A percentile compares a stretch with the other conserved stretches of the same genome.
Conservation (phyloP, 1,140 invertebrate species). For the Eupeodes corollae region DNA sequence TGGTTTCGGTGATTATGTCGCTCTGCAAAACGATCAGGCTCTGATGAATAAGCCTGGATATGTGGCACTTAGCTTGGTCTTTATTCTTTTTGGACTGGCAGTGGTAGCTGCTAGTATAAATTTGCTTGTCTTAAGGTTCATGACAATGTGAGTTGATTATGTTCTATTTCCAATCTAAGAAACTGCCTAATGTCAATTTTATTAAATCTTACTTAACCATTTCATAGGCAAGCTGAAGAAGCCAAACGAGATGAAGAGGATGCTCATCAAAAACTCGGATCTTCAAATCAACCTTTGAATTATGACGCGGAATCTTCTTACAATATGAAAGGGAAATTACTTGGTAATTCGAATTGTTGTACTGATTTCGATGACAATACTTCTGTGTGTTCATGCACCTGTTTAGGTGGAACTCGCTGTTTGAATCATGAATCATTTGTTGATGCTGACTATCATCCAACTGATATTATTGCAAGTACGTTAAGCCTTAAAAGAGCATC, state of each 20-base stretch:
- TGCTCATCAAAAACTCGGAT: slow-evolving; percentile 41
- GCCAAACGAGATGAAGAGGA: slow-evolving; percentile 76
- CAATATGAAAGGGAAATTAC: slow-evolving; percentile 27
- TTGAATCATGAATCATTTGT: slow-evolving; percentile 40
- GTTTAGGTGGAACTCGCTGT: slow-evolving; percentile 31
- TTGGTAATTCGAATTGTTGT: slow-evolving; percentile 25
- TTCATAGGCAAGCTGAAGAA: slow-evolving; percentile 71
- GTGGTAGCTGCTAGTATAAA: slow-evolving; percentile 98
- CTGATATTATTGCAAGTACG: slow-evolving; percentile 33
- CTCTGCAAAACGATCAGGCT: slow-evolving; percentile 85
- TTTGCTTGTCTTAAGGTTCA: slow-evolving; percentile 90
- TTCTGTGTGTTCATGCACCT: slow-evolving; percentile 35
- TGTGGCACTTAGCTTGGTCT: slow-evolving; percentile 90
- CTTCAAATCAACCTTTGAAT: slow-evolving; percentile 21
- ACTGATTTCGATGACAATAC: slow-evolving; percentile 31
- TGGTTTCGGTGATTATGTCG: slow-evolving; percentile 46
- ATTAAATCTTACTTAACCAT: background rate
- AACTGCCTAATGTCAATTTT: slow-evolving; percentile 1
- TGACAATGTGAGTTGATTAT: slow-evolving; percentile 70
- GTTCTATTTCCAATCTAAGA: background rate
- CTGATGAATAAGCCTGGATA: slow-evolving; percentile 89
- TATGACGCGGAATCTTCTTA: slow-evolving; percentile 26
- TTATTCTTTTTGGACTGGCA: slow-evolving; percentile 94
- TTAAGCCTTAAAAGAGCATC: slow-evolving; percentile 31
- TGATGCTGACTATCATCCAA: slow-evolving; percentile 41